These are phyloP conservation scores for Galerucella nymphaeae DNA, from an alignment of 2,888 invertebrate genomes.

Conservation along the genomic window DNA sequence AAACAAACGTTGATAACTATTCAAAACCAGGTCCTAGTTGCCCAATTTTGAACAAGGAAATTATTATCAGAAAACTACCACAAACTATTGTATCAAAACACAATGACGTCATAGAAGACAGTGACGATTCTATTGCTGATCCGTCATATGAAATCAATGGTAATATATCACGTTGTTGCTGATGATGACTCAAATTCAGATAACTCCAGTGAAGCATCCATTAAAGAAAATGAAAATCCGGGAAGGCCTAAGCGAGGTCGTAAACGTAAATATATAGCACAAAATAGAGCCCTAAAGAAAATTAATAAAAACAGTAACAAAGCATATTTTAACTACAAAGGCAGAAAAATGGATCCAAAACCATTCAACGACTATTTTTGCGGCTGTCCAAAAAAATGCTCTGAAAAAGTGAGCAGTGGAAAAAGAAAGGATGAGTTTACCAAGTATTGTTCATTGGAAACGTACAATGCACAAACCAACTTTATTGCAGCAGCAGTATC, in stretches of 20 bases:
- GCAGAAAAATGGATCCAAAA: background rate
- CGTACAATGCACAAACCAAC: background rate
- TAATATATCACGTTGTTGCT: background rate
- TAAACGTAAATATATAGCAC: background rate
- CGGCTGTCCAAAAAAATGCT: background rate
- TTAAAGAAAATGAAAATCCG: background rate
- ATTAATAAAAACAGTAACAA: background rate
- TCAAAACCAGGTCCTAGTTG: background rate
- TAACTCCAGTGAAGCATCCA: background rate
- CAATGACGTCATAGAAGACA: background rate
- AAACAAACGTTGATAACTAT: background rate
- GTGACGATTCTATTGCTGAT: background rate
- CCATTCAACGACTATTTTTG: conserved; percentile 1
- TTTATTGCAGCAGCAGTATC: background rate
- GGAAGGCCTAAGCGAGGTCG: background rate
- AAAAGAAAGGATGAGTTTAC: background rate
- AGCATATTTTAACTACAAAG: no score
- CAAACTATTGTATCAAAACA: background rate
- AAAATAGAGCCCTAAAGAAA: background rate
- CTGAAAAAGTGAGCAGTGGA: background rate
- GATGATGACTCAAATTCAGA: background rate
- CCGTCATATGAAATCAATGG: background rate
- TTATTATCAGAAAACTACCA: background rate
- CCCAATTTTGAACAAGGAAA: background rate
- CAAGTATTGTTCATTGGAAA: background rate